Percentiles rank a stretch among this genome's conserved stretches.
phyloP scores from a whole-genome alignment of 2,797 vertebrate species.

The Mareca penelope region DNA sequence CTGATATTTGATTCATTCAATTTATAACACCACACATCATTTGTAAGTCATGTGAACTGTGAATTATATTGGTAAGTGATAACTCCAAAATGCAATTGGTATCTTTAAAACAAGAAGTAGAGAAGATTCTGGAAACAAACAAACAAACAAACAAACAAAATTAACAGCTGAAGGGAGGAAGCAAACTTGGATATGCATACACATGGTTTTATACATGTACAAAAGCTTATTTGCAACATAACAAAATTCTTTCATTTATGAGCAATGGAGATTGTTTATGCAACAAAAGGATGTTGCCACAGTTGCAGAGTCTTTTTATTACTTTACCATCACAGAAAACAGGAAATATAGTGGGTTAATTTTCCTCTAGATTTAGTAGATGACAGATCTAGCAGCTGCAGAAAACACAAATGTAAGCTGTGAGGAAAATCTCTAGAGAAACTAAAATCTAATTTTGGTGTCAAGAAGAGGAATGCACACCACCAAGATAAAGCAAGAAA shows the following conservation, averaged over 20 bases:
- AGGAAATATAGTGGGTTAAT: not conserved
- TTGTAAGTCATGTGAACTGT: not conserved
- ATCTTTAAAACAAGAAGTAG: not conserved
- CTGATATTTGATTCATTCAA: not conserved
- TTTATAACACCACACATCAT: not conserved
- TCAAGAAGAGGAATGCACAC: not conserved
- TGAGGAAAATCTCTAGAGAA: constrained; percentile 27
- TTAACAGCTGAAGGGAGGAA: not conserved
- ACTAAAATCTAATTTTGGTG: constrained; percentile 15
- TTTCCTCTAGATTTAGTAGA: not conserved
- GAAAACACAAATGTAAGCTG: not conserved
- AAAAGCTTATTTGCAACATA: not conserved
- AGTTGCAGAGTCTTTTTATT: not conserved
- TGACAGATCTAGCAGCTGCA: constrained; percentile 17
- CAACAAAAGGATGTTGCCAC: not conserved
- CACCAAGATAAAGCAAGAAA: not conserved
- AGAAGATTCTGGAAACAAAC: not conserved
- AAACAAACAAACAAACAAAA: no score
- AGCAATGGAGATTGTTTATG: not conserved
- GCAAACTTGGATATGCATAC: not conserved
- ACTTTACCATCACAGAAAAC: not conserved
- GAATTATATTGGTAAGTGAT: not conserved
- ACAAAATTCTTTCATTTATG: not conserved
- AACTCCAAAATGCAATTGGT: not conserved
- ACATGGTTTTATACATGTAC: not conserved